Conservation (phyloP, 1,140 invertebrate species). For the Venustaconcha ellipsiformis region DNA sequence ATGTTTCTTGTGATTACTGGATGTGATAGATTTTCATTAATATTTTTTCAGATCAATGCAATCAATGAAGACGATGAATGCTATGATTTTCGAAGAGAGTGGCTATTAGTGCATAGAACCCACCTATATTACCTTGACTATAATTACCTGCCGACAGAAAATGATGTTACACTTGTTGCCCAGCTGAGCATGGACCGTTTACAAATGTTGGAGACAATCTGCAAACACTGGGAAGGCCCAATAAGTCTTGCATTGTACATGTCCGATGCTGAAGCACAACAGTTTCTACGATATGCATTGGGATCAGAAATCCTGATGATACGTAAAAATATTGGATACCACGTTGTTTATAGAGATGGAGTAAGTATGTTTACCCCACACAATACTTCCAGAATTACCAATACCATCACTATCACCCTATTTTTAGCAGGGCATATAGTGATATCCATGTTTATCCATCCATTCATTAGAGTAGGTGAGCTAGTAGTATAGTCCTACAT, state of each 20-base stretch:
- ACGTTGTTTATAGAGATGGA: constrained; percentile 93
- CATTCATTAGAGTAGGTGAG: too few species aligned
- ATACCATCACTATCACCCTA: too few species aligned
- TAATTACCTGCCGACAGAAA: constrained; percentile 75
- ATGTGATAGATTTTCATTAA: neutral
- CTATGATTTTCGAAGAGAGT: constrained; percentile 83
- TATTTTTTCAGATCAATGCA: constrained; percentile 37
- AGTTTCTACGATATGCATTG: constrained; percentile 79
- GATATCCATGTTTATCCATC: too few species aligned
- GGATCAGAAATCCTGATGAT: constrained; percentile 81
- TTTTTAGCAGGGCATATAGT: too few species aligned
- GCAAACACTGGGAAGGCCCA: constrained; percentile 90
- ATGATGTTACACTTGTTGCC: constrained; percentile 87
- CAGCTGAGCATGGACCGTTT: constrained; percentile 91
- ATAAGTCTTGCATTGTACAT: constrained; percentile 90
- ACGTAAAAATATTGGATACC: constrained; percentile 90
- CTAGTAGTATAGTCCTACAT: too few species aligned
- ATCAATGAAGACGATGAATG: constrained; percentile 79
- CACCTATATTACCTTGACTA: constrained; percentile 91
- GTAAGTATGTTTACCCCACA: constrained; percentile 68
- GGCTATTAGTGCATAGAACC: constrained; percentile 80
- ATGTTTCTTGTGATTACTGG: neutral
- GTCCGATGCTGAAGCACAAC: constrained; percentile 89
- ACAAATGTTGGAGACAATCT: constrained; percentile 86
- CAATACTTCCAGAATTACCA: too few species aligned